These are phyloP conservation scores for Xestoiulus laeticollis DNA, from an alignment of 2,888 invertebrate species.

Conservation along the genomic window DNA sequence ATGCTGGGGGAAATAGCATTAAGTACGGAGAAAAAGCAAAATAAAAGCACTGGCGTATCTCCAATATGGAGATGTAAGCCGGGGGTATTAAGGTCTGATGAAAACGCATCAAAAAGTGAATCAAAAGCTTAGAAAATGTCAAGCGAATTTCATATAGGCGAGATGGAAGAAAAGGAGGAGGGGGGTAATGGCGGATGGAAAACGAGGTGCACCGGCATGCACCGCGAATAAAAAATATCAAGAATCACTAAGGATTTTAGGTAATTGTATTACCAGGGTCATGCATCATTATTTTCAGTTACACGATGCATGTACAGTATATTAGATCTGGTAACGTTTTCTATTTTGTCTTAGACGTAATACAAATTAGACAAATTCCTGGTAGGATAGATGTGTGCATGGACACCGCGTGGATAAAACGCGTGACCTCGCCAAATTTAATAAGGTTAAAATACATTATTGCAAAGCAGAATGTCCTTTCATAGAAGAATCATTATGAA, in stretches of 20 bases:
- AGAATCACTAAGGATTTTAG: neutral
- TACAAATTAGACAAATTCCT: no score
- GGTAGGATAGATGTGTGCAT: no score
- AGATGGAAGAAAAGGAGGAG: neutral
- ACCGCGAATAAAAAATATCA: neutral
- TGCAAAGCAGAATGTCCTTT: no score
- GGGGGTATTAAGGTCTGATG: neutral
- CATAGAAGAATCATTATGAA: no score
- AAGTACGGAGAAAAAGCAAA: neutral
- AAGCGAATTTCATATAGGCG: neutral
- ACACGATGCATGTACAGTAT: no score
- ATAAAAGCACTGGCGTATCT: neutral
- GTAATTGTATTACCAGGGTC: neutral
- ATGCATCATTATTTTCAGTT: no score
- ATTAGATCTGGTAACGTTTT: no score
- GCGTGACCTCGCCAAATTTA: no score
- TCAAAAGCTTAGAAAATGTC: constrained; percentile 41
- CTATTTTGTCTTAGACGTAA: no score
- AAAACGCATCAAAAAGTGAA: constrained; percentile 41
- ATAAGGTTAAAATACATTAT: no score
- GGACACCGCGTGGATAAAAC: no score
- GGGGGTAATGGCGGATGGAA: neutral
- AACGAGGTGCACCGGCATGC: neutral
- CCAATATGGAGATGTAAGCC: neutral
- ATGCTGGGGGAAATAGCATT: constrained; percentile 5